A percentile compares a stretch with the other conserved stretches of the same genome.
These are phyloP conservation scores for Allacma fusca DNA, from an alignment of 2,888 invertebrate species.

Conservation along the genomic window DNA sequence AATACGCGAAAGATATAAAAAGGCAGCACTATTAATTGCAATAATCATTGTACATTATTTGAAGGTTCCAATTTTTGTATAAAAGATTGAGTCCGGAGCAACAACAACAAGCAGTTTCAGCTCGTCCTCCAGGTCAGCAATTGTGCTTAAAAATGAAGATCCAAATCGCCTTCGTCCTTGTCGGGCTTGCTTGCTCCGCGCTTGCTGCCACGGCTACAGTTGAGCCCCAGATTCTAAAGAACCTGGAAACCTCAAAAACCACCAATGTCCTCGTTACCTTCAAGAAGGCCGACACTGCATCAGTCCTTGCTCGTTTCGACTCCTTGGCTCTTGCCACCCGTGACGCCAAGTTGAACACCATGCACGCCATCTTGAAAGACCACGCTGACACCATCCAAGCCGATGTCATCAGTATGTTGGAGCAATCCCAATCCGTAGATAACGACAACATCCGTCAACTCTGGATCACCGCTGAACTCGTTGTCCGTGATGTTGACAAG, in stretches of 20 bases:
- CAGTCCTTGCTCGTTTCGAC: neutral
- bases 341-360: neutral
- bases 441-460: neutral
- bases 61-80: too few species aligned
- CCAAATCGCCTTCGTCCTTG: neutral
- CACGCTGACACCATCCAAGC: constrained; percentile 25
- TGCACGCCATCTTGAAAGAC: constrained; percentile 11
- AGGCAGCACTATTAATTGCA: too few species aligned
- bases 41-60: too few species aligned
- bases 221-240: constrained; percentile 2
- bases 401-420: neutral
- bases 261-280: constrained; percentile 22
- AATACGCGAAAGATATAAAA: too few species aligned
- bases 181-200: neutral
- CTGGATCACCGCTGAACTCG: constrained; percentile 32
- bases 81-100: too few species aligned
- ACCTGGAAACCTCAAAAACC: neutral
- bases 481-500: constrained; percentile 8
- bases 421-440: neutral
- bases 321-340: neutral
- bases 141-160: constrained; percentile 17
- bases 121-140: too few species aligned
- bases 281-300: neutral
- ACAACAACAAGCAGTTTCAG: too few species aligned
- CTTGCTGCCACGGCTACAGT: constrained; percentile 19